Base-by-base conservation (phyloP, 2,888 invertebrate genomes). In the Panzeria rudis region DNA sequence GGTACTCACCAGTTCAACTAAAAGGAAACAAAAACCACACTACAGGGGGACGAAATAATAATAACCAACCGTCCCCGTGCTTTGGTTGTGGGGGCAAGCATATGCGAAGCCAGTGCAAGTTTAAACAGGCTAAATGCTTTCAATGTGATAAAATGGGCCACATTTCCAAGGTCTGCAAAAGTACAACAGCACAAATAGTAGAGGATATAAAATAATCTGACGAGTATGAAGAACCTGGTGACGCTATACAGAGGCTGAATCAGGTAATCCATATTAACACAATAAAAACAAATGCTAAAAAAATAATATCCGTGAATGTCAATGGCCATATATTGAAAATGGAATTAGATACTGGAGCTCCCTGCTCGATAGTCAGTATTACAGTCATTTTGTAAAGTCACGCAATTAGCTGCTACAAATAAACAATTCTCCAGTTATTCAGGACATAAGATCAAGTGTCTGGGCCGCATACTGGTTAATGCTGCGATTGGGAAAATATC, bases 361-460 rank as follows among this genome's bases (percentile, higher is more conserved):
- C 9, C 20, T 47, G 23, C 20, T 72, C 6, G 9, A 56, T 15
- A n/a, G n/a, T n/a, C n/a, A n/a, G n/a, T n/a, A n/a, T n/a, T n/a
- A n/a, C n/a, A n/a, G n/a, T n/a, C n/a, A n/a, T n/a, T n/a, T n/a
- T n/a, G n/a, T n/a, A n/a, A n/a, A n/a, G n/a, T n/a, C n/a, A 79
- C 72, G 79, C 62, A 79, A 35, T 59, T 77, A n/a, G n/a, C n/a
- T n/a, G n/a, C n/a, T n/a, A n/a, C n/a, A n/a, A n/a, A n/a, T n/a
- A n/a, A n/a, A n/a, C n/a, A n/a, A n/a, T n/a, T n/a, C n/a, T n/a
- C n/a, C n/a, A n/a, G n/a, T n/a, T n/a, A 41, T 20, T 50, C 29
- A 7, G 78, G 62, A 0, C 78, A 80, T 61, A 75, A 38, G 23
- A 75, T 75, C 13, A 35, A 73, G 1, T 75, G 75, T 29, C 11